These are phyloP conservation scores for Vulpes lagopus DNA, from an alignment of 2,113 vertebrate species.

Conservation along the genomic window DNA sequence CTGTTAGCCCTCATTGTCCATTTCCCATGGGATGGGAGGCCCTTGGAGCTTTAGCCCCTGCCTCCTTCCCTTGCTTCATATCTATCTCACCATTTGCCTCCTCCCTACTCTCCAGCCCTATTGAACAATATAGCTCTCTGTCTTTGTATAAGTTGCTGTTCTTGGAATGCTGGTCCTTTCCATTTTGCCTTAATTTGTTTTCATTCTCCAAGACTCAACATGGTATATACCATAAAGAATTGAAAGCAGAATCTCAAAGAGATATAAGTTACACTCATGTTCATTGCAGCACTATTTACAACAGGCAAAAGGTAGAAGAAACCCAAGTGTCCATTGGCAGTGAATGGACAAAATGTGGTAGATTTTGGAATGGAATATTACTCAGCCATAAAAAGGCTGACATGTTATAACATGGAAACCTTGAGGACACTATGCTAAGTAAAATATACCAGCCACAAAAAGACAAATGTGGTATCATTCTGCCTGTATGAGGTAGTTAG, in stretches of 20 bases:
- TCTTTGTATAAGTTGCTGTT: neutral
- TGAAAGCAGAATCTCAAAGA: neutral
- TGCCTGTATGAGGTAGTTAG: neutral
- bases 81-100: fast-evolving
- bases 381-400: neutral
- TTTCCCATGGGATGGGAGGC: neutral
- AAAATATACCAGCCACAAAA: neutral
- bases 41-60: neutral
- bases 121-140: neutral
- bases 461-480: neutral
- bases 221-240: neutral
- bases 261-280: neutral
- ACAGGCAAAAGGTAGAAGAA: neutral
- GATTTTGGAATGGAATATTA: neutral
- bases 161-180: neutral
- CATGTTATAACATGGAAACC: neutral
- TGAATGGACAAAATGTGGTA: neutral
- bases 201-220: neutral
- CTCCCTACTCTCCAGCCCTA: neutral
- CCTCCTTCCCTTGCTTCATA: neutral
- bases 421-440: neutral
- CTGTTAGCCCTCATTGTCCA: too few relatives aligned
- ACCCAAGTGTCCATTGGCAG: neutral
- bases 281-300: neutral
- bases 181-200: neutral